phyloP scores from a whole-genome alignment of 2,888 invertebrate genomes.

The Rambutsinella grinnellia region DNA sequence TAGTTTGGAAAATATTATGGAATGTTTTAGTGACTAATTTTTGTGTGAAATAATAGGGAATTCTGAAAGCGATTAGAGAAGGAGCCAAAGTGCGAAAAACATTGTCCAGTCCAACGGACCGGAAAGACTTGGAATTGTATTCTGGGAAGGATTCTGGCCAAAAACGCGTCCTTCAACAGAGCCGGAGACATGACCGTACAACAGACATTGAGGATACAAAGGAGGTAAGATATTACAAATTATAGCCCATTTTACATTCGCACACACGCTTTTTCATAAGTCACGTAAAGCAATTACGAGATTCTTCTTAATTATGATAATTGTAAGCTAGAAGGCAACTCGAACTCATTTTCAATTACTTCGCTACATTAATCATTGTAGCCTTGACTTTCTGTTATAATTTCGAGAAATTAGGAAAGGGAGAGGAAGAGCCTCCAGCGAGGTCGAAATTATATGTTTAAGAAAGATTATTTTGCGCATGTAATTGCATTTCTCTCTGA shows the following conservation, averaged over 20 bases:
- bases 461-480: neutral
- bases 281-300: no score
- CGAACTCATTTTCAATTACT: constrained; percentile 45
- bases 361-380: constrained; percentile 38
- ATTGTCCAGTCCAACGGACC: constrained; percentile 51
- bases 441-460: constrained; percentile 8
- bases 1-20: neutral
- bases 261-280: no score
- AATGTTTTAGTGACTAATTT: neutral
- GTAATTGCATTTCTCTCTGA: neutral
- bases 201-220: constrained; percentile 88
- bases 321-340: no score
- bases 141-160: constrained; percentile 57
- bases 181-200: constrained; percentile 80
- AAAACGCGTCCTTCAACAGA: constrained; percentile 77
- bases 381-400: constrained; percentile 22
- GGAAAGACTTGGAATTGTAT: constrained; percentile 59
- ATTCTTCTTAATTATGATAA: no score
- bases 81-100: constrained; percentile 78
- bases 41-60: constrained; percentile 43
- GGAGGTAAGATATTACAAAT: constrained; percentile 64
- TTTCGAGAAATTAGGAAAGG: neutral
- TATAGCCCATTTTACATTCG: neutral
- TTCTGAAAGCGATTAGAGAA: constrained; percentile 68
- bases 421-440: constrained; percentile 40